Evolutionary conservation across 2,113 vertebrate genomes (phyloP).

Genomic region (Lagopus leucura): DNA sequence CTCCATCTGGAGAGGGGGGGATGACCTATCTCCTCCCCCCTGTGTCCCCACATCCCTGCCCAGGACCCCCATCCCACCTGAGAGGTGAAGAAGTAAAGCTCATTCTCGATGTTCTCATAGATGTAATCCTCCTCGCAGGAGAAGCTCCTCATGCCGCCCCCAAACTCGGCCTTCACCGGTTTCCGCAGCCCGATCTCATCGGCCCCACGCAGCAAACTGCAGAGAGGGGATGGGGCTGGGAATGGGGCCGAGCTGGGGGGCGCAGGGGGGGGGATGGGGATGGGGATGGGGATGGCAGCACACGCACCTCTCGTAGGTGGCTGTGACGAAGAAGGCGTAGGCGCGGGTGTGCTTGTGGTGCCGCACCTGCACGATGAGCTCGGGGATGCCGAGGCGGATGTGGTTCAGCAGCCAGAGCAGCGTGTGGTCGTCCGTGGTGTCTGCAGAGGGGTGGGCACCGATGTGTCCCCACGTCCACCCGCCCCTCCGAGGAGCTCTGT

Average conservation of each 20-base stretch:
- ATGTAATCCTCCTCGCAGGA: slow-evolving; percentile 98
- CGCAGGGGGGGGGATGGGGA: background rate
- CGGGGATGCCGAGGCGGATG: slow-evolving; percentile 94
- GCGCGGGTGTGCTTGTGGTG: slow-evolving; percentile 92
- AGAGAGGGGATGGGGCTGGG: background rate
- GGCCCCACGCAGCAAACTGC: slow-evolving; percentile 91
- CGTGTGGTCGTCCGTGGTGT: slow-evolving; percentile 95
- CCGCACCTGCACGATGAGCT: slow-evolving; percentile 96
- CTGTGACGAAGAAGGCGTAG: slow-evolving; percentile 96
- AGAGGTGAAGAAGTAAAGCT: slow-evolving; percentile 95
- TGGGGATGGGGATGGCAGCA: background rate
- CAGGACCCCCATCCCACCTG: slow-evolving; percentile 78
- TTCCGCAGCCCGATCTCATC: slow-evolving; percentile 94
- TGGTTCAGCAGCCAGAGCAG: slow-evolving; percentile 96
- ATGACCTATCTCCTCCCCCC: background rate
- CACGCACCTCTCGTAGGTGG: slow-evolving; percentile 92
- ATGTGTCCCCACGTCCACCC: background rate
- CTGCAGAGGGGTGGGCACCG: slow-evolving; percentile 46
- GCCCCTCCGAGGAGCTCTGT: background rate
- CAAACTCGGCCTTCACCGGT: slow-evolving; percentile 91
- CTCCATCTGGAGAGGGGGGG: background rate
- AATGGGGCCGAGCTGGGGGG: accelerated
- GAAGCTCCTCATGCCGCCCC: slow-evolving; percentile 89
- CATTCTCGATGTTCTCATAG: slow-evolving; percentile 96
- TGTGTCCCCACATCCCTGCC: background rate